Percentiles rank a stretch among this genome's conserved stretches.
Evolutionary conservation across 2,113 vertebrate genomes (phyloP).

Genomic region (Notothenia rossii): DNA sequence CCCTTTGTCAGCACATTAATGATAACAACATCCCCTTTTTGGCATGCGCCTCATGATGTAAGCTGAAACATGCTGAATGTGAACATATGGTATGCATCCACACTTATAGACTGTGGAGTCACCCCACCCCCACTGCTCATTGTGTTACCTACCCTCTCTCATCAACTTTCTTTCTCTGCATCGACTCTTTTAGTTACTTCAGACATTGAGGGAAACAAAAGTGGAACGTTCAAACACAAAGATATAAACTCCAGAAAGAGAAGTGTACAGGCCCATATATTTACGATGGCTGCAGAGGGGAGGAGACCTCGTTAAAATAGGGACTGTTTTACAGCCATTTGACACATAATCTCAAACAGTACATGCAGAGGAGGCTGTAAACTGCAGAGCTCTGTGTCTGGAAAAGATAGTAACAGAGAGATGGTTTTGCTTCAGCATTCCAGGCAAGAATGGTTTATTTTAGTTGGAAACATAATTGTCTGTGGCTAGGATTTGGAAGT

Average conservation of each 20-base stretch:
- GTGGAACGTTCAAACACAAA: conserved; percentile 23
- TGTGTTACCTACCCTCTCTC: conserved; percentile 16
- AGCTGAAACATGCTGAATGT: conserved; percentile 65
- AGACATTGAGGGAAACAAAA: conserved; percentile 10
- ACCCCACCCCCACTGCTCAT: conserved; percentile 39
- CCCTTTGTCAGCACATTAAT: conserved; percentile 75
- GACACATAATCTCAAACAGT: conserved; percentile 67
- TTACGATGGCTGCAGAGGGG: conserved; percentile 50
- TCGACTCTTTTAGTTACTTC: background rate
- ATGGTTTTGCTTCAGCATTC: conserved; percentile 79
- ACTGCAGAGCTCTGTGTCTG: conserved; percentile 51
- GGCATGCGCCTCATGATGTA: conserved; percentile 61
- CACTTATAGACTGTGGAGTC: conserved; percentile 36
- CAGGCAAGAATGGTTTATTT: conserved; percentile 82
- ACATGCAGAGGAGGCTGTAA: conserved; percentile 24
- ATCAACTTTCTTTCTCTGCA: conserved; percentile 34
- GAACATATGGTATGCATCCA: conserved; percentile 71
- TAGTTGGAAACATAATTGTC: conserved; percentile 84
- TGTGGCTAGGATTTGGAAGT: conserved; percentile 80
- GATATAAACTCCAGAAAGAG: conserved; percentile 26
- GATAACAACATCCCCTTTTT: conserved; percentile 53
- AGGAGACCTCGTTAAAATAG: conserved; percentile 61
- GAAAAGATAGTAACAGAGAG: conserved; percentile 67
- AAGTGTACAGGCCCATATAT: conserved; percentile 16
- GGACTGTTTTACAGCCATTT: conserved; percentile 64